Conservation (phyloP, 2,888 invertebrate species). For the Melinopterus prodromus region DNA sequence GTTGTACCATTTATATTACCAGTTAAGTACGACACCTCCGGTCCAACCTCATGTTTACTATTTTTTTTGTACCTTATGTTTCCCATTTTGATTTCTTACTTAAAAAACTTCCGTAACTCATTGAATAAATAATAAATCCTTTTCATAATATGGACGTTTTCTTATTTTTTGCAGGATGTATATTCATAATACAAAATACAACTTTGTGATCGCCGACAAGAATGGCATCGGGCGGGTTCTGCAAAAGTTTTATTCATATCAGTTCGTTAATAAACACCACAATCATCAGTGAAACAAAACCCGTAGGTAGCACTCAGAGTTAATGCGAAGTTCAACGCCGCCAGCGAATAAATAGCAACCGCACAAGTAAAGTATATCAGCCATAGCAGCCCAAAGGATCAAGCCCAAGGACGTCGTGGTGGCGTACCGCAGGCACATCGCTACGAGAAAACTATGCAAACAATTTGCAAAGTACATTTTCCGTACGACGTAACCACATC, state of each 20-base stretch:
- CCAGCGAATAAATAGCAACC: neutral
- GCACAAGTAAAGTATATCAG: neutral
- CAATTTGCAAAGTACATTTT: neutral
- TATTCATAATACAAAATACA: too few relatives aligned
- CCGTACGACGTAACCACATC: neutral
- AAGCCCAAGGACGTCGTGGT: neutral
- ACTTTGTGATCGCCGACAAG: too few relatives aligned
- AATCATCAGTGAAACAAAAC: neutral
- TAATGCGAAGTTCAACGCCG: neutral
- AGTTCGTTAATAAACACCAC: neutral
- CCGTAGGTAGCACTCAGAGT: neutral
- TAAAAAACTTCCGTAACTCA: too few relatives aligned
- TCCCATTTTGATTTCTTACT: too few relatives aligned
- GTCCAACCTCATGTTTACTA: too few relatives aligned
- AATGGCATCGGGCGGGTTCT: neutral
- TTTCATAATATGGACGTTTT: too few relatives aligned
- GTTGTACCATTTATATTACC: too few relatives aligned
- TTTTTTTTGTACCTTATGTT: too few relatives aligned
- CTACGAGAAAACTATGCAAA: neutral
- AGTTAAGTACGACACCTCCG: too few relatives aligned
- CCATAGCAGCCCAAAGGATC: neutral
- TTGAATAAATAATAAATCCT: too few relatives aligned
- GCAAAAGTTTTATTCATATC: neutral
- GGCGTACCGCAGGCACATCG: neutral
- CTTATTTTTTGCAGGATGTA: too few relatives aligned